Conservation (phyloP, 2,888 invertebrate genomes). For the Noctua pronuba region DNA sequence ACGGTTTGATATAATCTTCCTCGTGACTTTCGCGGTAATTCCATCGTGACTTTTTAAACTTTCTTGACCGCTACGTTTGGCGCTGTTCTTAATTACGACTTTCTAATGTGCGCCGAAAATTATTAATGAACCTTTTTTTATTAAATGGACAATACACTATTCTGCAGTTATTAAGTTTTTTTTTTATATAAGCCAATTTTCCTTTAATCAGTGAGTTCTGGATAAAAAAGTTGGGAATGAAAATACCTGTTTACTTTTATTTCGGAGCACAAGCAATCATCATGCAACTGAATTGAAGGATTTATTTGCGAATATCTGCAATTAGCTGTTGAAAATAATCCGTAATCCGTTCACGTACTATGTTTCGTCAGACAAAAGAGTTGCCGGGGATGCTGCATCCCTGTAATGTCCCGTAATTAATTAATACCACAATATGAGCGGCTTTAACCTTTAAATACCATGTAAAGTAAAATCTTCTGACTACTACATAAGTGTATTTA, state of each 20-base stretch:
- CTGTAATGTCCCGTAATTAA: not conserved
- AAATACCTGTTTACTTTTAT: not conserved
- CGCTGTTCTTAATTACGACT: conserved; percentile 29
- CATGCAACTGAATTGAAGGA: not conserved
- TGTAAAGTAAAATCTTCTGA: not conserved
- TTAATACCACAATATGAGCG: conserved; percentile 2
- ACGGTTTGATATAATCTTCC: conserved; percentile 18
- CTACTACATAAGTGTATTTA: not conserved
- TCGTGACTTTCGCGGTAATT: conserved; percentile 19
- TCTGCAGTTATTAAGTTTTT: no score
- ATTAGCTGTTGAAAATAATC: conserved; percentile 20
- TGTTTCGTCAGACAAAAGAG: conserved; percentile 7
- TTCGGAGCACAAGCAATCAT: conserved; percentile 1
- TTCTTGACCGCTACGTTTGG: conserved; percentile 21
- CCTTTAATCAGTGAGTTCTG: not conserved
- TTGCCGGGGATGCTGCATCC: not conserved
- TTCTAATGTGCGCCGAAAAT: conserved; percentile 26
- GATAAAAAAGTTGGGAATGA: not conserved
- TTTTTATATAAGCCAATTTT: not conserved
- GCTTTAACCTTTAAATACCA: not conserved
- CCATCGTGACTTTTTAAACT: conserved; percentile 17
- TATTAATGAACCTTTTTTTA: not conserved
- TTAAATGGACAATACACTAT: not conserved
- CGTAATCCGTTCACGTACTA: not conserved
- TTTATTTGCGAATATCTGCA: conserved; percentile 23